Evolutionary conservation across 53 echinoderm and acorn worm species (phyloP).

Genomic region (Echinarachnius parma): DNA sequence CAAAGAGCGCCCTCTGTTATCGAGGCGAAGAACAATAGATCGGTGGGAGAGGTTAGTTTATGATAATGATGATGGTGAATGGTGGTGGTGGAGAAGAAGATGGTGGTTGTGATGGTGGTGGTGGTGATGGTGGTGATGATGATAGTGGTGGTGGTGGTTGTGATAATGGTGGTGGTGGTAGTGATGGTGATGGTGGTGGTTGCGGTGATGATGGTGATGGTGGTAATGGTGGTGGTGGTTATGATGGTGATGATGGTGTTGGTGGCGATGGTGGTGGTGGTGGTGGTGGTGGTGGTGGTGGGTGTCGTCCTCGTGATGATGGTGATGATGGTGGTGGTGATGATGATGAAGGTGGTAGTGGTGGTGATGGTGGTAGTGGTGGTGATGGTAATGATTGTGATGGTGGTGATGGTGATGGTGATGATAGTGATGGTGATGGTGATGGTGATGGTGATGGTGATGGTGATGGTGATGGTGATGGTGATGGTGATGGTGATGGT

Average conservation of each 20-base stretch:
- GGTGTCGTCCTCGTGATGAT: background rate
- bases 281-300: background rate
- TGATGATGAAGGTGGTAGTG: background rate
- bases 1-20: slow-evolving; percentile 66
- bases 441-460: background rate
- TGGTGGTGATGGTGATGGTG: background rate
- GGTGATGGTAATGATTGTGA: background rate
- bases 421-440: background rate
- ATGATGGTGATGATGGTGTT: background rate
- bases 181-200: background rate
- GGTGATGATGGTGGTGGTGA: background rate
- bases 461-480: background rate
- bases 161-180: background rate
- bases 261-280: background rate
- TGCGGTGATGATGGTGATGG: background rate
- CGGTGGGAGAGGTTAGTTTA: background rate
- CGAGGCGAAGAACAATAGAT: slow-evolving; percentile 69
- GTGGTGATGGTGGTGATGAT: background rate
- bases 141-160: background rate
- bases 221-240: background rate
- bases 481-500: background rate
- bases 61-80: background rate
- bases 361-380: background rate
- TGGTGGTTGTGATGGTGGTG: background rate
- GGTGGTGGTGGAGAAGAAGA: background rate